A percentile compares a stretch with the other conserved stretches of the same genome.
Conservation (phyloP, 2,113 vertebrate genomes). For the Scophthalmus maximus region DNA sequence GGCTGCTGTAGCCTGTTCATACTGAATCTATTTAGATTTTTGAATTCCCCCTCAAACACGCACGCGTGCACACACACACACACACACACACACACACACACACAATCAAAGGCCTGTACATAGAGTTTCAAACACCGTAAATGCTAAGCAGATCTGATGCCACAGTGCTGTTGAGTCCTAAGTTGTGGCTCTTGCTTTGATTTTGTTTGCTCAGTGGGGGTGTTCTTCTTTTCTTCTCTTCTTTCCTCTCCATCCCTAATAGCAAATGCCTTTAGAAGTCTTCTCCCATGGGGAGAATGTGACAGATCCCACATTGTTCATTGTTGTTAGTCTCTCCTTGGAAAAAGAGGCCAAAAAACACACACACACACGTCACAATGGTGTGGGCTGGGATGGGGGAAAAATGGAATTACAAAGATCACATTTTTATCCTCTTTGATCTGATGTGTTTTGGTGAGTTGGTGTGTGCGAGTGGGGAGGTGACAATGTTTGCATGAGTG, state of each 20-base stretch:
- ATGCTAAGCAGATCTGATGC: constrained; percentile 47
- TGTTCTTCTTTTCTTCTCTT: constrained; percentile 57
- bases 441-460: constrained; percentile 51
- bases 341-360: constrained; percentile 48
- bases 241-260: constrained; percentile 64
- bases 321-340: constrained; percentile 71
- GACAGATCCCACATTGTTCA: constrained; percentile 78
- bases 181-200: constrained; percentile 55
- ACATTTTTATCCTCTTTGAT: constrained; percentile 76
- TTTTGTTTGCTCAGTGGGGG: constrained; percentile 62
- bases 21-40: constrained; percentile 8
- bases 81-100: not conserved
- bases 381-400: constrained; percentile 60
- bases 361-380: constrained; percentile 36
- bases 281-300: constrained; percentile 70
- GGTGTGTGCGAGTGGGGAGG: constrained; percentile 32
- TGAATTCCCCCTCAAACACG: too few species aligned
- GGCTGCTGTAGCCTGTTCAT: not conserved
- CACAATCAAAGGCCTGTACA: not conserved
- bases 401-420: constrained; percentile 74
- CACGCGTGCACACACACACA: not conserved
- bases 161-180: constrained; percentile 36
- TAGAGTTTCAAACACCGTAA: constrained; percentile 28
- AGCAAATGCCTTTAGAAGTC: constrained; percentile 74
- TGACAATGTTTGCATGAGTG: constrained; percentile 56